These are phyloP conservation scores for Barbus barbus DNA, from an alignment of 2,113 vertebrate species.

Conservation along the genomic window DNA sequence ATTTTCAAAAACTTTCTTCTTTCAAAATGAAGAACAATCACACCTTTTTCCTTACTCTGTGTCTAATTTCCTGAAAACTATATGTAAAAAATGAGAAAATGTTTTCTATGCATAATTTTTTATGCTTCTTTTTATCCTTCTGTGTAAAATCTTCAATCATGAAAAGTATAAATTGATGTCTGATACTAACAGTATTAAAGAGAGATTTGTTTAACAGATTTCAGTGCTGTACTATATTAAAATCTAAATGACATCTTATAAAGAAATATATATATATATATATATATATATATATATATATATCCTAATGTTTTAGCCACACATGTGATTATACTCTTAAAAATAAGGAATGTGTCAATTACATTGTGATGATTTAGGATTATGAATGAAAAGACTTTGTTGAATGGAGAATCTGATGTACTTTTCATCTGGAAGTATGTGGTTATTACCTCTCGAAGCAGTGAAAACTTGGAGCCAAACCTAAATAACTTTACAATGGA, in stretches of 20 bases:
- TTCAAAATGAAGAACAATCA: background rate
- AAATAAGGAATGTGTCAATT: background rate
- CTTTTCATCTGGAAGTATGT: background rate
- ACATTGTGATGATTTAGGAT: background rate
- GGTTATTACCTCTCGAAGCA: background rate
- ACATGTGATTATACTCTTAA: background rate
- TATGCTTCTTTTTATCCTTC: background rate
- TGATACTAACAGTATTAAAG: constrained; percentile 24
- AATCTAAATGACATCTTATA: background rate
- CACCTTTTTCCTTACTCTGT: background rate
- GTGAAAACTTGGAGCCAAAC: background rate
- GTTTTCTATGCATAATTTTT: background rate
- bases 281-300: background rate
- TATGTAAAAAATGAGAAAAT: background rate
- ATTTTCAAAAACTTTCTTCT: background rate
- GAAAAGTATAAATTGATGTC: background rate
- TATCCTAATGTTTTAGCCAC: background rate
- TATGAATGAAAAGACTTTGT: background rate
- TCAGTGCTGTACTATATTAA: background rate
- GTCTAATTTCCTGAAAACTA: background rate
- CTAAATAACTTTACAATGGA: background rate
- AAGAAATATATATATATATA: background rate
- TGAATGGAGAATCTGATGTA: background rate
- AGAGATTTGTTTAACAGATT: background rate
- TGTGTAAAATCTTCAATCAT: background rate